phyloP scores from a whole-genome alignment of 2,888 invertebrate species.

The Pseudococcus jackbeardsleyi region DNA sequence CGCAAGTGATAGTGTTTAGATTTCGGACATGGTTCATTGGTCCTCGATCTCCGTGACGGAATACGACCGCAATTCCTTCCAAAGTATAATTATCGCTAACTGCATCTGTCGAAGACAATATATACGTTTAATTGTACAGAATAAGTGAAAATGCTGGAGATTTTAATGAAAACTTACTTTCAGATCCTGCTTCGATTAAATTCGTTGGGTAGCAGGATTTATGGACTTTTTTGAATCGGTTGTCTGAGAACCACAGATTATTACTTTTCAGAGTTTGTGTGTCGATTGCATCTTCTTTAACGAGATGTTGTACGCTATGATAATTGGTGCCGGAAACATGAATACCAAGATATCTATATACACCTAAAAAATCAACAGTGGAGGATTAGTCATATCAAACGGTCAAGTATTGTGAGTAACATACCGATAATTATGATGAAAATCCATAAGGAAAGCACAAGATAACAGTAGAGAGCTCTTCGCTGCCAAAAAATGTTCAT shows the following conservation, averaged over 20 bases:
- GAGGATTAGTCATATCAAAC: not conserved
- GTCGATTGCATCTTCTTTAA: not conserved
- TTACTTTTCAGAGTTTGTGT: not conserved
- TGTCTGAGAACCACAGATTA: constrained; percentile 32
- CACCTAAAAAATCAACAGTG: not conserved
- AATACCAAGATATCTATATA: constrained; percentile 27
- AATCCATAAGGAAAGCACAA: constrained; percentile 64
- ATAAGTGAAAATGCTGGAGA: not conserved
- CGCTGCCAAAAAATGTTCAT: constrained; percentile 51
- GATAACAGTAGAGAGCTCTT: constrained; percentile 63
- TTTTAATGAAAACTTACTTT: not conserved
- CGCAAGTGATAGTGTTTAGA: constrained; percentile 84
- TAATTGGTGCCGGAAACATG: not conserved
- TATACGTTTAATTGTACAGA: not conserved
- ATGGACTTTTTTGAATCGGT: constrained; percentile 38
- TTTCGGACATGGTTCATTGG: constrained; percentile 87
- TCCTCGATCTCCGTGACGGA: constrained; percentile 91
- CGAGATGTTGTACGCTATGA: not conserved
- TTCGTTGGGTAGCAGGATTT: constrained; percentile 30
- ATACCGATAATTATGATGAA: constrained; percentile 63
- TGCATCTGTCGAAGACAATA: not conserved
- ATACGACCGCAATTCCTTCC: constrained; percentile 81
- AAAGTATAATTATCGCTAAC: constrained; percentile 74
- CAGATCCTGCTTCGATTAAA: constrained; percentile 53
- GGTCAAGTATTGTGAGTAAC: not conserved